phyloP scores from a whole-genome alignment of 2,797 vertebrate genomes.

The Anolis apletophallus region DNA sequence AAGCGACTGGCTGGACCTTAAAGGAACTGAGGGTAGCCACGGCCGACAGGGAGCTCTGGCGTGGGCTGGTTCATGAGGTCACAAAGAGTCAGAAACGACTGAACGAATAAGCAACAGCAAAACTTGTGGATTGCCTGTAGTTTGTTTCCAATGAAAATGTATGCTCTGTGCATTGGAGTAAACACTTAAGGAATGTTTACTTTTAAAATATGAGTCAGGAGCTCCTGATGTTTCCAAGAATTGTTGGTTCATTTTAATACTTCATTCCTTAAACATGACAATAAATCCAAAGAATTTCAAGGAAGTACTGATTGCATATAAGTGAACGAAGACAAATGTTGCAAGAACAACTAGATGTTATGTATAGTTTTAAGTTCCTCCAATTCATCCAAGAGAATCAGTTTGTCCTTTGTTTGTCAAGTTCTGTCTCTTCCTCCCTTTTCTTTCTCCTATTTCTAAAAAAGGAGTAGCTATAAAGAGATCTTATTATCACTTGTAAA shows the following conservation, averaged over 20 bases:
- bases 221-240: neutral
- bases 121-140: neutral
- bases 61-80: too few relatives aligned
- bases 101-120: too few relatives aligned
- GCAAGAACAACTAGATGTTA: slow-evolving; percentile 1
- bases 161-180: neutral
- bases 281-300: neutral
- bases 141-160: neutral
- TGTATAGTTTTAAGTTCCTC: neutral
- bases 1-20: too few relatives aligned
- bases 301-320: neutral
- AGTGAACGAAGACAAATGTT: neutral
- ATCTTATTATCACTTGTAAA: neutral
- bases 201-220: neutral
- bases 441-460: neutral
- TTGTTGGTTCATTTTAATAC: neutral
- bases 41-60: too few relatives aligned
- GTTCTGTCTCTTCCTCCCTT: neutral
- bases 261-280: neutral
- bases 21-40: too few relatives aligned
- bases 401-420: neutral
- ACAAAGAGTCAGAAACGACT: too few relatives aligned
- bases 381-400: neutral
- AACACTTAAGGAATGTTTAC: neutral
- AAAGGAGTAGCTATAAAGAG: neutral